A percentile compares a stretch with the other conserved stretches of the same genome.
Evolutionary conservation across 2,113 vertebrate species (phyloP).

Genomic region (Epinephelus cyanopodus): DNA sequence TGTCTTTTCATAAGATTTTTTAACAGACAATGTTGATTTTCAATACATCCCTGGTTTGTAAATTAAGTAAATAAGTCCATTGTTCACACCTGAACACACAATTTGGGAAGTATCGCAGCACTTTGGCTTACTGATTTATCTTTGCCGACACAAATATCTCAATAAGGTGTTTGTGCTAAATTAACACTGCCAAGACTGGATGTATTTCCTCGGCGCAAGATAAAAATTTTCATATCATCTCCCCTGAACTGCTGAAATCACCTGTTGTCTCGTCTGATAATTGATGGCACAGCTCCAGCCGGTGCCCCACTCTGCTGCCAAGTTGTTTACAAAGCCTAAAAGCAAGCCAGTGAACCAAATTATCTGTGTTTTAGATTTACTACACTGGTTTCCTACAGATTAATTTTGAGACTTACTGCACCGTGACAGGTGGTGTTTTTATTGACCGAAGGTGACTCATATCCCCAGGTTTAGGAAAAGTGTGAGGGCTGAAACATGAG

Average conservation of each 20-base stretch:
- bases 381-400: constrained; percentile 48
- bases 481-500: constrained; percentile 39
- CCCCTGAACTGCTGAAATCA: constrained; percentile 31
- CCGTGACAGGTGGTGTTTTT: constrained; percentile 26
- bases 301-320: constrained; percentile 21
- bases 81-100: background rate
- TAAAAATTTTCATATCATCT: constrained; percentile 27
- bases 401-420: constrained; percentile 17
- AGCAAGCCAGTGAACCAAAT: constrained; percentile 45
- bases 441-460: constrained; percentile 50
- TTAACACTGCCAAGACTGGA: constrained; percentile 7
- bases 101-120: background rate
- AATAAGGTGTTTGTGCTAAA: background rate
- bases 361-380: constrained; percentile 43
- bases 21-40: background rate
- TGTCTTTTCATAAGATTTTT: background rate
- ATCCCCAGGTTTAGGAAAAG: constrained; percentile 39
- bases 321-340: constrained; percentile 52
- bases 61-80: background rate
- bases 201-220: constrained; percentile 7
- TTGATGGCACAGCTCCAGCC: constrained; percentile 41
- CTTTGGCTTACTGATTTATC: background rate
- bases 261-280: constrained; percentile 60
- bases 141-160: background rate
- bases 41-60: background rate